Percentiles rank a stretch among this genome's conserved stretches.
These are phyloP conservation scores for Drosophila pseudoananassae DNA, from an alignment of 1,140 invertebrate genomes.

Conservation along the genomic window DNA sequence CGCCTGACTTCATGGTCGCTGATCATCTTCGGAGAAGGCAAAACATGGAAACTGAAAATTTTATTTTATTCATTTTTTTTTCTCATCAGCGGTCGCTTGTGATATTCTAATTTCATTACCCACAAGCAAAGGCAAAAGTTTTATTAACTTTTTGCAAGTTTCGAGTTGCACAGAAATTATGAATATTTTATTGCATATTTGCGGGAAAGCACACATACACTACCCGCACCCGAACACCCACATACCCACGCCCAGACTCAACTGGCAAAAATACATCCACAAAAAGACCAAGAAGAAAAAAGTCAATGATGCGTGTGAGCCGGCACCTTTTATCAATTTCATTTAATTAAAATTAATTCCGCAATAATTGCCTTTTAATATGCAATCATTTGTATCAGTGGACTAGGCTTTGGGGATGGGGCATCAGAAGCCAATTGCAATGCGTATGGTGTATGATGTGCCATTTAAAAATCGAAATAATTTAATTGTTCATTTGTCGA, in stretches of 20 bases:
- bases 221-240: not conserved
- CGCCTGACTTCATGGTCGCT: constrained; percentile 30
- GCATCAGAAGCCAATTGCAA: constrained; percentile 2
- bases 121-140: constrained; percentile 53
- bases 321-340: constrained; percentile 64
- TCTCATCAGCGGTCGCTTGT: constrained; percentile 1
- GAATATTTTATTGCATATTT: constrained; percentile 73
- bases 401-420: constrained; percentile 23
- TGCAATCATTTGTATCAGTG: constrained; percentile 68
- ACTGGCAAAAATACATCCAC: not conserved
- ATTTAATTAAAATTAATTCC: constrained; percentile 78
- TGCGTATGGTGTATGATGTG: constrained; percentile 15
- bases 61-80: constrained; percentile 9
- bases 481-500: constrained; percentile 62
- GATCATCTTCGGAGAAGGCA: constrained; percentile 54
- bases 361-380: constrained; percentile 79
- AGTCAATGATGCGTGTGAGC: constrained; percentile 59
- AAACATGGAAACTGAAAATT: constrained; percentile 42
- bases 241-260: not conserved
- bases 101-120: constrained; percentile 58
- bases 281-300: constrained; percentile 31
- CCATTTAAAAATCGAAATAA: constrained; percentile 55
- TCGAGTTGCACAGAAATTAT: constrained; percentile 45
- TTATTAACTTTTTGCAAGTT: constrained; percentile 65
- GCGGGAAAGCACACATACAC: not conserved